Conservation (phyloP, 2,797 vertebrate genomes). For the Notoglanidium macrostoma region DNA sequence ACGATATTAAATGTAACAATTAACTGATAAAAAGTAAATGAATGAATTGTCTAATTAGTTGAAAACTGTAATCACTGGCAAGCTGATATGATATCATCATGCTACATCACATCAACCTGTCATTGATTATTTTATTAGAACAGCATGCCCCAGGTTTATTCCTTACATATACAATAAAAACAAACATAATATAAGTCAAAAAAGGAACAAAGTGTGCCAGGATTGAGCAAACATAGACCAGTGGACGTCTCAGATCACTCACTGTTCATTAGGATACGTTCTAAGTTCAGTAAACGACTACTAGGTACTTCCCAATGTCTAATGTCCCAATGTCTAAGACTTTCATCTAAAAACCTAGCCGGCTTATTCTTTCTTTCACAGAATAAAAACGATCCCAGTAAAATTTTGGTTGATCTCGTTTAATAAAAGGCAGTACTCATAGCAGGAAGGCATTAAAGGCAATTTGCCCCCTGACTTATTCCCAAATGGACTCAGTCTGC, state of each 20-base stretch:
- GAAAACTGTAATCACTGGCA: background rate
- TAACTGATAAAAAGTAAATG: background rate
- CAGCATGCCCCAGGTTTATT: background rate
- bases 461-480: slow-evolving; percentile 40
- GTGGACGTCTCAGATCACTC: background rate
- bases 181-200: background rate
- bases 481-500: slow-evolving; percentile 22
- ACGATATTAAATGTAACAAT: background rate
- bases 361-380: background rate
- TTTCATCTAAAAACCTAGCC: background rate
- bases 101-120: background rate
- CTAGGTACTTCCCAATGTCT: background rate
- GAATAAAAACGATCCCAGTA: background rate
- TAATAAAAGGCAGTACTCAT: slow-evolving; percentile 14
- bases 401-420: slow-evolving; percentile 8
- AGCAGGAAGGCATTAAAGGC: slow-evolving; percentile 31
- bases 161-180: background rate
- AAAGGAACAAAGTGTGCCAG: background rate
- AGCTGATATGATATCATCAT: background rate
- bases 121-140: background rate
- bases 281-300: background rate
- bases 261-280: background rate
- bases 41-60: background rate
- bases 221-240: background rate
- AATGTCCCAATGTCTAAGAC: background rate